Base-by-base conservation (phyloP, 2,113 vertebrate species). In the Vulpes ferrilata region DNA sequence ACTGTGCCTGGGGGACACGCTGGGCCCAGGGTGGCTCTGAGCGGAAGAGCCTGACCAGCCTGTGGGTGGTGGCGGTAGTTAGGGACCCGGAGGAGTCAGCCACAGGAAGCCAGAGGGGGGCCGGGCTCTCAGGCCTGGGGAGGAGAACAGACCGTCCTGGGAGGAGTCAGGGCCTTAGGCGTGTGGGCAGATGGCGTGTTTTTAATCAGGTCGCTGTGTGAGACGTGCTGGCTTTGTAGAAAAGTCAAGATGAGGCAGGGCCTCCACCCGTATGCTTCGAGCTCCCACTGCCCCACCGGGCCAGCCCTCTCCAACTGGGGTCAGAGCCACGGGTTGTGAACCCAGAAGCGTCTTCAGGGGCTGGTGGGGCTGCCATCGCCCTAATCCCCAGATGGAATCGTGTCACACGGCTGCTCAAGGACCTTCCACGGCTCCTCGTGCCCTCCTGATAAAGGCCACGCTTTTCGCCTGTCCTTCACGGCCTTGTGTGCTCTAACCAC, bases 71-170 rank as follows among this genome's bases (percentile, higher is more conserved):
- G 53, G 48, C 35, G 73, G 22, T 19, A 5, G 73, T 55, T 60
- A 30, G 20, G 43, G 48, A 60, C 11, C n/a, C n/a, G 57, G 2
- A 32, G 19, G 53, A 35, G 30, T 48, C 48, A 32, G n/a, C 32
- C 27, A 32, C 27, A n/a, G 11, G 9, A 22, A 16, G 4, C 0
- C 5, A 38, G 25, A 15, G 17, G n/a, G 4, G 7, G 53, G 30
- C 1, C 17, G 60, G 23, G 5, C 2, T 90, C 12, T 51, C 20
- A 48, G 90, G 17, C 51, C 7, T 0, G 32, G 57, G 43, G 5
- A 59, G 85, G 7, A 27, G 60, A 43, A 23, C 0, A 2, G 15
- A 25, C 0, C 0, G 53, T 7, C 0, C 25, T 25, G 25, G 48
- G 32, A 11, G 27, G 1, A 9, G 6, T 5, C 3, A 10, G 23